Conservation (phyloP, 2,113 vertebrate genomes). For the Delphinus delphis region DNA sequence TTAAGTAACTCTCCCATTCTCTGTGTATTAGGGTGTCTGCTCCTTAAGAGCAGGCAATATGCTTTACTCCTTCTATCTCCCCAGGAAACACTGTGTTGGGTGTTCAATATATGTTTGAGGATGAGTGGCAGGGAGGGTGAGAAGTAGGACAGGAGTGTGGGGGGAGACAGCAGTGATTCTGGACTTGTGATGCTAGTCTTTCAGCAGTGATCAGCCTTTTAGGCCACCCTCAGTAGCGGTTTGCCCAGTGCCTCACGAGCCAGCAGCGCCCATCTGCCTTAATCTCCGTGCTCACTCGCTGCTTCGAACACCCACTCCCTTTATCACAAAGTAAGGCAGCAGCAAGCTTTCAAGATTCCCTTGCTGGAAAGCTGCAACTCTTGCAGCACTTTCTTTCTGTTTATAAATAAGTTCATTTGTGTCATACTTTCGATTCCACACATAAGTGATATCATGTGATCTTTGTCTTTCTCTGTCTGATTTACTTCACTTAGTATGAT, state of each 20-base stretch:
- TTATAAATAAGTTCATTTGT: neutral
- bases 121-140: neutral
- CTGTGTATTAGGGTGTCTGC: neutral
- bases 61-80: neutral
- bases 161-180: neutral
- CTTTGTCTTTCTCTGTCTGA: neutral
- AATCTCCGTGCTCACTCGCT: neutral
- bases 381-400: neutral
- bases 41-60: too few relatives aligned
- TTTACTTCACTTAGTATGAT: neutral
- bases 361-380: neutral
- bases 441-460: neutral
- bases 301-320: neutral
- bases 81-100: neutral
- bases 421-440: neutral
- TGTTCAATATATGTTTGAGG: neutral
- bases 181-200: neutral
- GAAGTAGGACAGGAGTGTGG: neutral
- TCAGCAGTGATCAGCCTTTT: neutral
- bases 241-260: neutral
- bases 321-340: neutral
- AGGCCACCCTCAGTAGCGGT: neutral
- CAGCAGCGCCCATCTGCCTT: neutral
- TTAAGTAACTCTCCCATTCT: neutral
- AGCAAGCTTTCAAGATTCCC: neutral